Evolutionary conservation across 2,797 vertebrate genomes (phyloP).

Genomic region (Caiman crocodilus): DNA sequence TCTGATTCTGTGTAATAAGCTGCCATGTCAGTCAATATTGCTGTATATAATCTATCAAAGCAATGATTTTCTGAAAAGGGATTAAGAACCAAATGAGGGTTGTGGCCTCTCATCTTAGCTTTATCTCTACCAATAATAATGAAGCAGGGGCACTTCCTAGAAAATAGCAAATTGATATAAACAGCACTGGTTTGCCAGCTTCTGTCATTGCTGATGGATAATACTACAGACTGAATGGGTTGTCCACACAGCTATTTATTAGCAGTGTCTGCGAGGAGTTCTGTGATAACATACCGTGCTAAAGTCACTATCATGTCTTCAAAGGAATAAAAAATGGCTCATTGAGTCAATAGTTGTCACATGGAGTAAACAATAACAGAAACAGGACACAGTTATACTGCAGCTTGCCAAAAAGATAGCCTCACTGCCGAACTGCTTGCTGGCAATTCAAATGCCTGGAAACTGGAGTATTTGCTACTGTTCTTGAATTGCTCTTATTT

Average conservation of each 20-base stretch:
- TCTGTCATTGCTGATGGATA: constrained; percentile 77
- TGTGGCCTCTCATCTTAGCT: constrained; percentile 74
- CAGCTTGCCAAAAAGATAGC: background rate
- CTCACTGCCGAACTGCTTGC: background rate
- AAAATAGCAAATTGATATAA: constrained; percentile 77
- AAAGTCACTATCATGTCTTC: constrained; percentile 73
- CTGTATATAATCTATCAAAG: constrained; percentile 67
- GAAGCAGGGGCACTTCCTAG: constrained; percentile 76
- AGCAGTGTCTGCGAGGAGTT: constrained; percentile 74
- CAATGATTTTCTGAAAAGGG: constrained; percentile 44
- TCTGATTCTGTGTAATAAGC: constrained; percentile 61
- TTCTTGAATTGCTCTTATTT: background rate
- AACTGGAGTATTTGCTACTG: background rate
- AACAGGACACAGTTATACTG: background rate
- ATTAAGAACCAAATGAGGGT: constrained; percentile 70
- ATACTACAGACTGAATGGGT: constrained; percentile 75
- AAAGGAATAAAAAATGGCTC: constrained; percentile 77
- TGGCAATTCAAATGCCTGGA: background rate
- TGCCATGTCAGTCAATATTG: constrained; percentile 61
- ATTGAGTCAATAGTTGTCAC: constrained; percentile 72
- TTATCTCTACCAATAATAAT: constrained; percentile 76
- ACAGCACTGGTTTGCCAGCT: constrained; percentile 73
- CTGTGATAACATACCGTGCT: constrained; percentile 73
- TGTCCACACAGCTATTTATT: constrained; percentile 79
- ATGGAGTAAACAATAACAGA: constrained; percentile 71